phyloP scores from a whole-genome alignment of 2,797 vertebrate species.

The Lindbergichthys nudifrons region DNA sequence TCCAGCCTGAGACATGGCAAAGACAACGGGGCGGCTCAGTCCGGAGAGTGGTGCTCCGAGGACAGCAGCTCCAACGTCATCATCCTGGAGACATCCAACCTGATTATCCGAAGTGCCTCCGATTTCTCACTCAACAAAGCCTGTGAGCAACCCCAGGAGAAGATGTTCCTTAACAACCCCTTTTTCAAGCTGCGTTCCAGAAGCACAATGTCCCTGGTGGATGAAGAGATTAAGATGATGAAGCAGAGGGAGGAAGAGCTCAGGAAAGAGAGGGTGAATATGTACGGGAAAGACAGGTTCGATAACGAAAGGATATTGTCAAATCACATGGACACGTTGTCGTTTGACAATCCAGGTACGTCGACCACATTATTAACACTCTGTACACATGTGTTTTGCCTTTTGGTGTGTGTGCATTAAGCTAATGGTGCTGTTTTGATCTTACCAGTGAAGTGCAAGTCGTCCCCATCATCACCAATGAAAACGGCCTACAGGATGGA shows the following conservation, averaged over 20 bases:
- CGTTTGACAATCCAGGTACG: conserved; percentile 81
- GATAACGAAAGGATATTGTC: conserved; percentile 67
- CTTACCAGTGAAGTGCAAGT: conserved; percentile 84
- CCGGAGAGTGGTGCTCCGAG: conserved; percentile 77
- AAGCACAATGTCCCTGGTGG: conserved; percentile 85
- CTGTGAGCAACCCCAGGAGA: conserved; percentile 80
- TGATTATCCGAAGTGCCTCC: conserved; percentile 86
- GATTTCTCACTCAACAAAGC: conserved; percentile 83
- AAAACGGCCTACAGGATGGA: conserved; percentile 85
- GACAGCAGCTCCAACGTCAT: conserved; percentile 79
- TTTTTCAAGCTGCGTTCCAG: conserved; percentile 88
- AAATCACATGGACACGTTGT: conserved; percentile 77
- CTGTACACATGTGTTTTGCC: background rate
- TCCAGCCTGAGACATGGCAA: conserved; percentile 62
- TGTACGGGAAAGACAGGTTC: conserved; percentile 78
- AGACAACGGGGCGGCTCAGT: conserved; percentile 49
- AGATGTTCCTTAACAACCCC: conserved; percentile 85
- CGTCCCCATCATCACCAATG: conserved; percentile 88
- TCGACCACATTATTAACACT: background rate
- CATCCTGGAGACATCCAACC: conserved; percentile 84
- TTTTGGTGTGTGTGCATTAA: background rate
- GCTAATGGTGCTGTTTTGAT: conserved; percentile 43
- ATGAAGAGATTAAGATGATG: conserved; percentile 86
- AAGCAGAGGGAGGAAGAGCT: conserved; percentile 87
- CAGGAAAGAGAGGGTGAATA: conserved; percentile 79